These are phyloP conservation scores for Stenolophus ochropezus DNA, from an alignment of 2,888 invertebrate species.

Conservation along the genomic window DNA sequence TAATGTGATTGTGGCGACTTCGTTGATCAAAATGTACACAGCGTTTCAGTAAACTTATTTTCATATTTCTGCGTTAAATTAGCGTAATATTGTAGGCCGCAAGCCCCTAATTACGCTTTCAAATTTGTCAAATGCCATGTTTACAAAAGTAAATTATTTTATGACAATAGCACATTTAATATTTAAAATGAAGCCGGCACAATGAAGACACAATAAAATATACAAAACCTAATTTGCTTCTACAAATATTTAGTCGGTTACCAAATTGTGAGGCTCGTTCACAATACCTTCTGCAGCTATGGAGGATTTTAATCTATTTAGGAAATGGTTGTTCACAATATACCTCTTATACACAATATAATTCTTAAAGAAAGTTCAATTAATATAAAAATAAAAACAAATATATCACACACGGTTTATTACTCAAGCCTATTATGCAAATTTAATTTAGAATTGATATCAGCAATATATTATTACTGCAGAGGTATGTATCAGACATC, in stretches of 20 bases:
- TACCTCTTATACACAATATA: too few species aligned
- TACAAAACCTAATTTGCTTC: constrained; percentile 9
- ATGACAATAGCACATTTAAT: constrained; percentile 14
- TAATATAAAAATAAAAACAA: too few species aligned
- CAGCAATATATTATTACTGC: too few species aligned
- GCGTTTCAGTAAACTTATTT: constrained; percentile 38
- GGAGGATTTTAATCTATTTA: too few species aligned
- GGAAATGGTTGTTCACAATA: too few species aligned
- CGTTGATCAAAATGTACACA: constrained; percentile 34
- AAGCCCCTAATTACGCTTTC: constrained; percentile 21
- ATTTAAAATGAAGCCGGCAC: background rate
- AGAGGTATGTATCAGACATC: too few species aligned
- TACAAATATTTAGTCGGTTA: constrained; percentile 6
- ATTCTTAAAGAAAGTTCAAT: too few species aligned
- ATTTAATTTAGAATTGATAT: too few species aligned
- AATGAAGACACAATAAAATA: background rate
- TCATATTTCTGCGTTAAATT: constrained; percentile 31
- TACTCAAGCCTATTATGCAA: too few species aligned
- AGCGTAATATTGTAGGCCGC: constrained; percentile 16
- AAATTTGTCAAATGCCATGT: constrained; percentile 13
- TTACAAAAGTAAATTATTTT: constrained; percentile 24
- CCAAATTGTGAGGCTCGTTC: background rate
- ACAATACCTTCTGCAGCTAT: background rate
- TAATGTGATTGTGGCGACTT: background rate
- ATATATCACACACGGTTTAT: too few species aligned